Percentiles rank a stretch among this genome's conserved stretches.
Evolutionary conservation across 2,113 vertebrate genomes (phyloP).

Genomic region (Notechis scutatus): DNA sequence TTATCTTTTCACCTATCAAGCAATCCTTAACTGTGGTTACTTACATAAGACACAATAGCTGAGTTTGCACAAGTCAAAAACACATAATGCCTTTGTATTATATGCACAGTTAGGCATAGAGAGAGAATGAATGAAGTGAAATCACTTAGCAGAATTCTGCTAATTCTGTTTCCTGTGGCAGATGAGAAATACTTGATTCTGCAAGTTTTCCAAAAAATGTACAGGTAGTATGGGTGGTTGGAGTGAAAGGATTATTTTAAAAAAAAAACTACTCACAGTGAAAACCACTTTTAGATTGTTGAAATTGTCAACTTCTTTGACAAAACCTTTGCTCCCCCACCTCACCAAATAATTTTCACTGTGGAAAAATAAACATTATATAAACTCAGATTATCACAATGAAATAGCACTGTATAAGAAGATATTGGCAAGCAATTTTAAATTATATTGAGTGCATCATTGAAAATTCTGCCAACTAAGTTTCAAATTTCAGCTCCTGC

Average conservation of each 20-base stretch:
- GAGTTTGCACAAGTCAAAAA: neutral
- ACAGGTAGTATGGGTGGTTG: neutral
- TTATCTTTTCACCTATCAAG: neutral
- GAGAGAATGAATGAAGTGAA: neutral
- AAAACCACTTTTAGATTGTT: constrained; percentile 98
- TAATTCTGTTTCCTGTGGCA: neutral
- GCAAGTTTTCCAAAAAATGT: neutral
- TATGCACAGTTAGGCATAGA: neutral
- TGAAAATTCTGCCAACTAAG: neutral
- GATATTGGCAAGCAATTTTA: neutral
- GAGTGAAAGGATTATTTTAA: neutral
- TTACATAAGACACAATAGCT: neutral
- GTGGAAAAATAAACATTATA: constrained; percentile 50
- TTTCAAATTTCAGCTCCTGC: neutral
- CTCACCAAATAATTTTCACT: constrained; percentile 96
- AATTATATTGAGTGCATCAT: neutral
- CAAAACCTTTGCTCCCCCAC: constrained; percentile 93
- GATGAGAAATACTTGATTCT: neutral
- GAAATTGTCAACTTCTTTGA: constrained; percentile 95
- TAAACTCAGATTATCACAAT: neutral
- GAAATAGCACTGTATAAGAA: neutral
- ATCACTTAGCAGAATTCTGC: neutral
- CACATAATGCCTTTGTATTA: neutral
- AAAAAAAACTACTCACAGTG: constrained; percentile 80
- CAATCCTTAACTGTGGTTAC: neutral